Base-by-base conservation (phyloP, 2,888 invertebrate species). In the Herminia tarsipennalis region DNA sequence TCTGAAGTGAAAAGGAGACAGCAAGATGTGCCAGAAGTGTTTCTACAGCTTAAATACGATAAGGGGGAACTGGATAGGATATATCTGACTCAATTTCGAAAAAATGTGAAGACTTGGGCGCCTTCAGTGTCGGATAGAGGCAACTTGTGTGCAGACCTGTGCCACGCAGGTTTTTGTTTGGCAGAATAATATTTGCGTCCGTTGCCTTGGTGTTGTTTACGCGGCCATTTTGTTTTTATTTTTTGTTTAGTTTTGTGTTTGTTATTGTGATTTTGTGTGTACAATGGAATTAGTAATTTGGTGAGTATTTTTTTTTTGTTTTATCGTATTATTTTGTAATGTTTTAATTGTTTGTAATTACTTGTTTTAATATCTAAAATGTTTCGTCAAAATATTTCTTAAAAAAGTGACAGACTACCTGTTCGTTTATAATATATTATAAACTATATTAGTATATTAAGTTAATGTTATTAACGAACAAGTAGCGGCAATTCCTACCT, bases 21-120 rank as follows among this genome's bases (percentile, higher is more conserved):
- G 52, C 37, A 73, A 48, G 80, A 79, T 13, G 78, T 80, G 1
- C 88, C 90, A 0, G 89, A 89, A 60, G 89, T 92, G 5, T 84
- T 92, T 29, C 65, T 92, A 13, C 88, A 90, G 56, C 70, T 92
- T 66, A 91, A 91, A 61, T 92, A 92, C 55, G 81, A 86, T 40
- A 71, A 75, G 9, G 92, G 92, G 36, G 85, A 84, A 76, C 78
- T 92, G 81, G 81, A 90, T 78, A 83, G 83, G 77, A 86, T 92
- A 85, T 89, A 89, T 69, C 54, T 92, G 66, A 82, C 92, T 20
- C 92, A 92, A 78, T 88, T 83, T 40, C 68, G 89, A 8, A 86
- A 87, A 57, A 78, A 78, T n/a, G 55, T 34, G 18, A 69, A 58
- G 6, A 42, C 40, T 6, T 76, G 75, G 75, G 45, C 36, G 8